phyloP scores from a whole-genome alignment of 1,140 invertebrate species.

The Adelges cooleyi region DNA sequence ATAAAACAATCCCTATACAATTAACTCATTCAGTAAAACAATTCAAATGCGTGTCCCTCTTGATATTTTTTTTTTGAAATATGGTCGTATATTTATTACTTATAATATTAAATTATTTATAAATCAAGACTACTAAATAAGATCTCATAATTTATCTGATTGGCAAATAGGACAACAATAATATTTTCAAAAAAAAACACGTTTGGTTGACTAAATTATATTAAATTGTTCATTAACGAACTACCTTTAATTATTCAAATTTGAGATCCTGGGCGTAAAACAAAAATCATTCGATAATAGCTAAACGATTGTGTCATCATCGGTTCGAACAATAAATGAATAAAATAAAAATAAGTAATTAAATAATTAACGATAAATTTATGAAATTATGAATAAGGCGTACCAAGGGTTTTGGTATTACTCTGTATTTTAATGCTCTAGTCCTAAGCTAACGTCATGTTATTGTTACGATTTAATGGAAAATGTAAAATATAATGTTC shows the following conservation, averaged over 20 bases:
- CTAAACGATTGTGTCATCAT: no score
- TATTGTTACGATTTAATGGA: neutral
- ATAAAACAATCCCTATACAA: conserved; percentile 1
- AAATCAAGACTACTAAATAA: neutral
- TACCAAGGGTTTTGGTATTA: neutral
- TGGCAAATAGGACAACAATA: neutral
- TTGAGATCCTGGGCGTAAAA: no score
- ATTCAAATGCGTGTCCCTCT: neutral
- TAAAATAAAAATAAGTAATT: no score
- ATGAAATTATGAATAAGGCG: no score
- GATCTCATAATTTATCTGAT: conserved; percentile 1
- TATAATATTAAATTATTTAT: neutral
- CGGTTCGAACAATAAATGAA: no score
- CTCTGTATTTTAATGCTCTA: neutral
- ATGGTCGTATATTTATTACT: neutral
- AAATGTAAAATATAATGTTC: neutral
- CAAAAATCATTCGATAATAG: no score
- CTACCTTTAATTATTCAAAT: no score
- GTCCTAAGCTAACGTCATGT: neutral
- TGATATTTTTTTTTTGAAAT: neutral
- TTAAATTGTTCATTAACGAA: no score
- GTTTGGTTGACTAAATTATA: neutral
- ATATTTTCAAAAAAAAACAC: neutral
- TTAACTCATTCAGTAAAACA: conserved; percentile 15
- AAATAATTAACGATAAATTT: no score